A percentile compares a stretch with the other conserved stretches of the same genome.
phyloP scores from a whole-genome alignment of 2,113 vertebrate species.

The Hyperopisus bebe region DNA sequence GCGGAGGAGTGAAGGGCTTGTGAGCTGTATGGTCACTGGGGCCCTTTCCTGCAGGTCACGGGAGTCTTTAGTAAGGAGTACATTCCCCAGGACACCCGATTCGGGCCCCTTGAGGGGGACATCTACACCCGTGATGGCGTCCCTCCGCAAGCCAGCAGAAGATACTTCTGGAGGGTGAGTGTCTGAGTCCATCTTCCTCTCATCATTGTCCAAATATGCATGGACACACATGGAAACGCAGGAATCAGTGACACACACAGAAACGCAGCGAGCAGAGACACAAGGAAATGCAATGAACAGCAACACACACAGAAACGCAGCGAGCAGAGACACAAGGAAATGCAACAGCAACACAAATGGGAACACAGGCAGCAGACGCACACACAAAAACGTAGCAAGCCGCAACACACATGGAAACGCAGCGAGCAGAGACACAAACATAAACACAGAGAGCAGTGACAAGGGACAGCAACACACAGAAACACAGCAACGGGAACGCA shows the following conservation, averaged over 20 bases:
- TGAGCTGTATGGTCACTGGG: not conserved
- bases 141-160: constrained; percentile 59
- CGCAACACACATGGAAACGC: too few relatives aligned
- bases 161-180: constrained; percentile 72
- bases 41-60: constrained; percentile 52
- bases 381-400: too few relatives aligned
- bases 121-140: constrained; percentile 64
- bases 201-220: not conserved
- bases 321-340: too few relatives aligned
- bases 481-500: too few relatives aligned
- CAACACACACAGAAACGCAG: not conserved
- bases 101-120: constrained; percentile 62
- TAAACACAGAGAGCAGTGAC: too few relatives aligned
- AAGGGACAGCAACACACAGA: too few relatives aligned
- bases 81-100: constrained; percentile 65
- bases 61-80: constrained; percentile 69
- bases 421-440: too few relatives aligned
- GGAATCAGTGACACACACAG: not conserved
- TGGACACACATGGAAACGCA: not conserved
- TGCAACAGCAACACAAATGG: too few relatives aligned
- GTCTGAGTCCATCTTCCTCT: not conserved
- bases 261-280: not conserved
- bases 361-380: too few relatives aligned
- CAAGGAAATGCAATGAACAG: not conserved
- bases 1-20: not conserved